Evolutionary conservation across 2,113 vertebrate species (phyloP).

Genomic region (Vulpes vulpes): DNA sequence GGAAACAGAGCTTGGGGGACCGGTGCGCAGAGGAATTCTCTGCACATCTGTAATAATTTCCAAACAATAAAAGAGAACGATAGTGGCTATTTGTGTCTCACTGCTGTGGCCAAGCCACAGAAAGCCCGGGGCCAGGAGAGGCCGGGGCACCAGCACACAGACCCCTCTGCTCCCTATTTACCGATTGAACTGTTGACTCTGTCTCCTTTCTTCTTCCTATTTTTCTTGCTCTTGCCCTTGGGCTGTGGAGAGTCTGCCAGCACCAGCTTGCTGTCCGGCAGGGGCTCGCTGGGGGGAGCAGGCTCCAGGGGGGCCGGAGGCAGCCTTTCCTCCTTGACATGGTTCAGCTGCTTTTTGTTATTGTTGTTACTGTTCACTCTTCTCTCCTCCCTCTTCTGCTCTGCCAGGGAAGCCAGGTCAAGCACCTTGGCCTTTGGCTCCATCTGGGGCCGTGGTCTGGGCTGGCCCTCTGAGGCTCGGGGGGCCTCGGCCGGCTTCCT

Average conservation of each 20-base stretch:
- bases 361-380: constrained; percentile 85
- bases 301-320: constrained; percentile 84
- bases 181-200: constrained; percentile 95
- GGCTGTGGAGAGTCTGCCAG: constrained; percentile 92
- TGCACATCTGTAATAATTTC: neutral
- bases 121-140: neutral
- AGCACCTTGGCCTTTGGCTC: constrained; percentile 88
- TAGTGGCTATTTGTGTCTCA: rapidly evolving
- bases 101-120: neutral
- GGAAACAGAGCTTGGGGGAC: rapidly evolving
- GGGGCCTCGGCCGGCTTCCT: constrained; percentile 86
- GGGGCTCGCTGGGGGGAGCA: constrained; percentile 82
- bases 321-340: constrained; percentile 90
- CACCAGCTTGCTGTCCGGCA: constrained; percentile 86
- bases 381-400: constrained; percentile 91
- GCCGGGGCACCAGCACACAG: neutral
- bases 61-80: neutral
- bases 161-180: constrained; percentile 70
- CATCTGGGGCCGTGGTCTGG: constrained; percentile 86
- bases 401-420: constrained; percentile 85
- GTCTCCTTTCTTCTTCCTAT: constrained; percentile 98
- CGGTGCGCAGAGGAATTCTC: rapidly evolving
- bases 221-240: constrained; percentile 93
- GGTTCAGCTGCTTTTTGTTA: constrained; percentile 91
- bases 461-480: constrained; percentile 81